These are phyloP conservation scores for Netelia fuscicornis DNA, from an alignment of 2,888 invertebrate species.

Conservation along the genomic window DNA sequence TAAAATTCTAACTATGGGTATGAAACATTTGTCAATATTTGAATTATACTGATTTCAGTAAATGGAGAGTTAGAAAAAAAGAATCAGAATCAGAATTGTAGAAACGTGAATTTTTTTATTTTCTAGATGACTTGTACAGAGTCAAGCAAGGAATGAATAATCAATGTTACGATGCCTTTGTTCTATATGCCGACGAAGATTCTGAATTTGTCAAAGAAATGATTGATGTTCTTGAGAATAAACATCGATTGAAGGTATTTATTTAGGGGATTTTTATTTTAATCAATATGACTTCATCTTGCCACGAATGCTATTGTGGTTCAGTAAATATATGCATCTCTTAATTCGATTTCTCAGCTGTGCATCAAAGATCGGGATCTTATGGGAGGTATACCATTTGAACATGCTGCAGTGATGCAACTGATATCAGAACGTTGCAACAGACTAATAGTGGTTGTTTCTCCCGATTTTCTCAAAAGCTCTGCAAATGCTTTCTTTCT, in stretches of 20 bases:
- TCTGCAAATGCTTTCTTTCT: slow-evolving; percentile 92
- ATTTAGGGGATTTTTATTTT: neutral
- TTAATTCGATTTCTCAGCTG: slow-evolving; percentile 85
- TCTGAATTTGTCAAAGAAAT: slow-evolving; percentile 89
- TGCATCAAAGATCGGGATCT: slow-evolving; percentile 92
- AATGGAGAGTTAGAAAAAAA: too few relatives aligned
- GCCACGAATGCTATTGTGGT: neutral
- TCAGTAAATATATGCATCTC: neutral
- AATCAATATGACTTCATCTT: neutral
- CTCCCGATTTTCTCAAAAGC: slow-evolving; percentile 91
- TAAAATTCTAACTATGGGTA: slow-evolving; percentile 81
- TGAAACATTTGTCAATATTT: slow-evolving; percentile 44
- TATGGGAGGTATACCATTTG: slow-evolving; percentile 89
- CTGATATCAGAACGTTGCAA: slow-evolving; percentile 92
- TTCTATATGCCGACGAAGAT: slow-evolving; percentile 92
- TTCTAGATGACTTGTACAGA: slow-evolving; percentile 86
- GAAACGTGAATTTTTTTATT: slow-evolving; percentile 35
- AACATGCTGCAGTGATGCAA: slow-evolving; percentile 90
- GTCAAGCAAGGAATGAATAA: slow-evolving; percentile 85
- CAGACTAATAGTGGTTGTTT: slow-evolving; percentile 92
- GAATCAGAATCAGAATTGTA: too few relatives aligned
- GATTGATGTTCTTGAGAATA: slow-evolving; percentile 87
- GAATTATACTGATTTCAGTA: neutral
- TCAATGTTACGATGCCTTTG: slow-evolving; percentile 92
- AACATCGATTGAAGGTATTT: slow-evolving; percentile 88